Conservation (phyloP, 2,888 invertebrate species). For the Trileptium ribeirensis region DNA sequence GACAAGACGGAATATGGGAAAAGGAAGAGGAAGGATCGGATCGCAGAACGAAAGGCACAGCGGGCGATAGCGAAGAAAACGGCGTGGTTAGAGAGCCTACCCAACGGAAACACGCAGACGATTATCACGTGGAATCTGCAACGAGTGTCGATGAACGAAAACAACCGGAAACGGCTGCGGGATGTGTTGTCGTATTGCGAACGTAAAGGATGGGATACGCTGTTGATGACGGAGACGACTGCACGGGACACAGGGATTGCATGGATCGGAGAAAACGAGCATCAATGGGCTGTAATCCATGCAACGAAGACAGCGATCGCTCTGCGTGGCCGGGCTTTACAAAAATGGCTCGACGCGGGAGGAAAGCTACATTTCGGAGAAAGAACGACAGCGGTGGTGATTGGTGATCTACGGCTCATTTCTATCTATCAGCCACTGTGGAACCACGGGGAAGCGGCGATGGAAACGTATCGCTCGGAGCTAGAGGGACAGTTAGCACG, state of each 20-base stretch:
- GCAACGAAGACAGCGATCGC: background rate
- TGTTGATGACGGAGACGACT: background rate
- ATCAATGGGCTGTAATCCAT: background rate
- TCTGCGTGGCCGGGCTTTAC: background rate
- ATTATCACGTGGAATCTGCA: background rate
- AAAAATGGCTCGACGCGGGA: background rate
- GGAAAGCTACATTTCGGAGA: background rate
- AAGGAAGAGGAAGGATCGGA: background rate
- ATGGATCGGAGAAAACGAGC: constrained; percentile 3
- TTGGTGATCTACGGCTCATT: background rate
- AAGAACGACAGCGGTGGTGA: background rate
- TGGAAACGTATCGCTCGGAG: background rate
- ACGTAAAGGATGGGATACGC: background rate
- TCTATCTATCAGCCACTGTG: background rate
- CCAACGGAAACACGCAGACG: background rate
- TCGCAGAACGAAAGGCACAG: background rate
- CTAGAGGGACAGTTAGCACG: background rate
- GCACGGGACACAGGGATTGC: background rate
- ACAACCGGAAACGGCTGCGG: background rate
- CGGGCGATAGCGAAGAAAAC: background rate
- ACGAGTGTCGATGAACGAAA: constrained; percentile 1
- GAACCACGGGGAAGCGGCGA: background rate
- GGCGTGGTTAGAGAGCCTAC: background rate
- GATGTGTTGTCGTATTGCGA: background rate
- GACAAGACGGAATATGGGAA: constrained; percentile 1